Base-by-base conservation (phyloP, 2,113 vertebrate species). In the Puma concolor region DNA sequence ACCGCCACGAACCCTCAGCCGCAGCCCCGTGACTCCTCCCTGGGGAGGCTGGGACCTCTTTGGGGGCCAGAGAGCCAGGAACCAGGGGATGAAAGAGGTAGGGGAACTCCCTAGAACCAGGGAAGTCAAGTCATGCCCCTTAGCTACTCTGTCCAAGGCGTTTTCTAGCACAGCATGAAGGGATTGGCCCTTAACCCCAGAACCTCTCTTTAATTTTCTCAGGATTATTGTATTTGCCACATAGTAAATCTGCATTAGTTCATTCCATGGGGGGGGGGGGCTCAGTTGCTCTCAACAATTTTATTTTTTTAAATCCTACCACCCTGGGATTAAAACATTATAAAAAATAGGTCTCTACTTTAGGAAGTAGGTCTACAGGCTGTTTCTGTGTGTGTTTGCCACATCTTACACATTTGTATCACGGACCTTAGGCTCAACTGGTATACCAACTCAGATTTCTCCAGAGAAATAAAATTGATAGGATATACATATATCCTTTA, bases 1-100 rank as follows among this genome's bases (percentile, higher is more conserved):
- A 1, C 1, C 7, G 17, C 2, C 27, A 15, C 0, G 14, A 31
- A 31, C 31, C 12, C 27, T 54, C 17, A 11, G 77, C 19, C 19
- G 31, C 17, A 4, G 64, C 50, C 27, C 33, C 11, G 15, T 2
- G 1, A 17, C 44, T 63, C 25, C 63, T 27, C 63, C 25, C n/a
- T 41, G 44, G 27, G 11, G 63, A 92, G n/a, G 77, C 64, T 71
- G n/a, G 29, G 50, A 60, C n/a, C 25, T 29, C n/a, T 41, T 14
- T 5, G 12, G 33, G 2, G 3, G 15, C 23, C 2, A 2, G 54
- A 13, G 54, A 25, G 19, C 64, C 77, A 64, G 54, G 48, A 89
- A 41, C 7, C 1, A 4, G 79, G 7, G 15, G 15, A 15, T 41
- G n/a, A 29, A 21, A 64, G n/a, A 66, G 33, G 86, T n/a, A 85